Base-by-base conservation (phyloP, 92 coral and sea anemone species). In the Anthopleura xanthogrammica region DNA sequence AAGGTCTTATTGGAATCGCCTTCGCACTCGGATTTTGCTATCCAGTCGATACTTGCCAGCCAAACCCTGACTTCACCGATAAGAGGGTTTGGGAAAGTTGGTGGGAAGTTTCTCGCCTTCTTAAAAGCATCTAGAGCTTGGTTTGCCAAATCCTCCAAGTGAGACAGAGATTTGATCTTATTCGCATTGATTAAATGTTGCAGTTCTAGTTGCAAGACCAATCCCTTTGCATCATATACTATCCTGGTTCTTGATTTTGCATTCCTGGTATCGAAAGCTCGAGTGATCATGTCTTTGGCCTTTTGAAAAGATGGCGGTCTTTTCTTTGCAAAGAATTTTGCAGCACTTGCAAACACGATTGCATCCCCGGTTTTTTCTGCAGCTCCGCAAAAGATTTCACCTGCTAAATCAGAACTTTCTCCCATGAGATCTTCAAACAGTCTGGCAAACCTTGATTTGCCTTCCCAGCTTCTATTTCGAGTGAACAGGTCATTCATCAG, bases 21-120 rank as follows among this genome's bases (percentile, higher is more conserved):
- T 0, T 55, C 23, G 77, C 96, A 94, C 0, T 4, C n/a, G 81
- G 90, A 71, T 66, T 82, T 88, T 74, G 84, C 85, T 58, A 94
- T 92, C 98, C 98, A 94, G 29, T 88, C 86, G 40, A 94, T 88
- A 68, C 94, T 90, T 0, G 90, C 89, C 7, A 92, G 78, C 98
- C 98, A 94, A 66, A 94, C 96, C 55, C 92, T 86, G 2, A 94
- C 98, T 83, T 94, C 98, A n/a, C 96, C 96, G 13, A 90, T 84
- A 5, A 94, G 82, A 1, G 98, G 98, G 71, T 80, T 65, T 11
- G 92, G 87, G 66, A 87, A 94, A 1, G 98, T 87, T 22, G 94
- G 98, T 39, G 98, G 98, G 68, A 91, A 94, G 86, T 83, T 88
- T 66, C 98, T 83, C 4, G 98, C 92, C 4, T 79, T 75, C 6